Evolutionary conservation across 2,888 invertebrate genomes (phyloP).

Genomic region (Criorhina ranunculi): DNA sequence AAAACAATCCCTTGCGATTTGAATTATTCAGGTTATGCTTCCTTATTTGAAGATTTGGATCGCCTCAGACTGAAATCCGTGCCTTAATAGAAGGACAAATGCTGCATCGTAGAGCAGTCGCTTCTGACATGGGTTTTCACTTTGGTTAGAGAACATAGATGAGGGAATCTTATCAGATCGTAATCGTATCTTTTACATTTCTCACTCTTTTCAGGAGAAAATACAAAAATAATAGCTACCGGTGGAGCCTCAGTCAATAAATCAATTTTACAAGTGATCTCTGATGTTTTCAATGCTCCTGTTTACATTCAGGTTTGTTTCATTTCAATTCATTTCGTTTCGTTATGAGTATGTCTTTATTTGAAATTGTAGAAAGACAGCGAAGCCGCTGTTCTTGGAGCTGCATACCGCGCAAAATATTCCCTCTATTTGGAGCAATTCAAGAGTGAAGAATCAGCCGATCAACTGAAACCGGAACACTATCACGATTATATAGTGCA

Average conservation of each 20-base stretch:
- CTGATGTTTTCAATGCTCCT: constrained; percentile 96
- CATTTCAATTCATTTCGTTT: background rate
- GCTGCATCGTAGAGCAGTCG: constrained; percentile 91
- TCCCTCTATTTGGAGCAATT: constrained; percentile 83
- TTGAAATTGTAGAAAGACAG: constrained; percentile 87
- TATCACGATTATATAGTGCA: constrained; percentile 82
- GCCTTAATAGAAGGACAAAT: constrained; percentile 98
- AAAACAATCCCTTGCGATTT: background rate
- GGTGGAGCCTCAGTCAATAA: constrained; percentile 96
- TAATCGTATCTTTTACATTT: background rate
- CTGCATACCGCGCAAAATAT: constrained; percentile 90
- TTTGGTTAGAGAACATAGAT: constrained; percentile 86
- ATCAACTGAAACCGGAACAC: constrained; percentile 71
- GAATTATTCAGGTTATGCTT: background rate
- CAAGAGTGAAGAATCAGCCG: constrained; percentile 20
- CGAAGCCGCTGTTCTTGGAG: constrained; percentile 94
- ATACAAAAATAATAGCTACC: constrained; percentile 93
- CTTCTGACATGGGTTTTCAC: constrained; percentile 91
- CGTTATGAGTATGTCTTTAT: background rate
- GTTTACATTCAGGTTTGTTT: constrained; percentile 92
- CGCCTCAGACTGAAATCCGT: constrained; percentile 92
- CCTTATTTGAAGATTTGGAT: constrained; percentile 80
- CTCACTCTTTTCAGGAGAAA: constrained; percentile 80
- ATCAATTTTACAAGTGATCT: constrained; percentile 93
- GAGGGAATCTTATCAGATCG: background rate